Base-by-base conservation (phyloP, 2,797 vertebrate genomes). In the Crossoptilon crossoptilon region DNA sequence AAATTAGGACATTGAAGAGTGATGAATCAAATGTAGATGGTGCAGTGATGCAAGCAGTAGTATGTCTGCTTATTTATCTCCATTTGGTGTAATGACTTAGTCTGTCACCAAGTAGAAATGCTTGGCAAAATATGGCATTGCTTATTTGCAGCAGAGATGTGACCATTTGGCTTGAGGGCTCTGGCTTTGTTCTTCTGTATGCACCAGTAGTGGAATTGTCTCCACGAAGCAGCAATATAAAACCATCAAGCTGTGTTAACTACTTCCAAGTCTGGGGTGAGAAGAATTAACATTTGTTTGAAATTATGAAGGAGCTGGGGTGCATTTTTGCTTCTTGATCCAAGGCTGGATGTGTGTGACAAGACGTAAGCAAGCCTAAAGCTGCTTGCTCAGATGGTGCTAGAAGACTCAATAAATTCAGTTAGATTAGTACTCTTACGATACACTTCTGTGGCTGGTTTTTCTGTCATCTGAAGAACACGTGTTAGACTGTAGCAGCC, bases 211-310 rank as follows among this genome's bases (percentile, higher is more conserved):
- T 35, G 3, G 49, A 9, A 43, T 87, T 15, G 35, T 64, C 35
- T 95, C 10, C 19, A 33, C 26, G 46, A 41, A 88, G 29, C 24
- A 22, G 44, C 17, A 56, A 14, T 70, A 18, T 44, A 85, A 87
- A 91, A 51, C 31, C 13, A 56, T 31, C 23, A 73, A 27, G 11
- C 18, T 68, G 46, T 62, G 17, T 60, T 77, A 71, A 41, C 16
- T 27, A 15, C 55, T 80, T 93, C 64, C 27, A 67, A 69, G 37
- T 85, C 49, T 2, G 0, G 31, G 26, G 22, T 0, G 0, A 76
- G 72, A 73, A 84, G 84, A 88, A 87, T 90, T 79, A 88, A 68
- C 39, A 15, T 82, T 88, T 77, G 19, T 88, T 91, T 92, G 71
- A 69, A 31, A 22, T 66, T 74, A 18, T 43, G 43, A 75, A 86